Evolutionary conservation across 2,888 invertebrate genomes (phyloP), one percentile per base, ranked within the genome.

Genomic region (Lagria hirta): DNA sequence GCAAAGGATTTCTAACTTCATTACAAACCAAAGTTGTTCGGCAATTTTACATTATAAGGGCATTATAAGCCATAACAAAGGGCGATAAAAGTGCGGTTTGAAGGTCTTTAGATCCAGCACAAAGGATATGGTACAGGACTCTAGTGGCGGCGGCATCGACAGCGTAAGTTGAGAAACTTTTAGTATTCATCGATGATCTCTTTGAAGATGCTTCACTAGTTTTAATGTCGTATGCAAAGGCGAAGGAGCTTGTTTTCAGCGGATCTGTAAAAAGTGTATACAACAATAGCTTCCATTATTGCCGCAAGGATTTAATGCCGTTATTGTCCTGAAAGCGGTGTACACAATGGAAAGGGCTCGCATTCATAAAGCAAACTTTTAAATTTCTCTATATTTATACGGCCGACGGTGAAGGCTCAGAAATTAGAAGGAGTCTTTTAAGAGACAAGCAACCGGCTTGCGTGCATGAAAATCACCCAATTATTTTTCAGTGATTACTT

Each of bases 31-130:
- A 61, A 61, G 53, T 61, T 58, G 57, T 51, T 51, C 49, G 48
- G 49, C 60, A 56, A 60, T 64, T 63, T 52, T 53, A 49, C 58
- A 57, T 58, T 53, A 60, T 62, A 60, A 59, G 60, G 58, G 58
- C 57, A 62, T 62, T 62, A 64, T 60, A 55, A 58, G 45, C 51
- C 49, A 54, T 60, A 62, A 64, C 63, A 61, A 63, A 63, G 60
- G 57, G 46, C 55, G 56, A 61, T 62, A 61, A 62, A 63, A 64
- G 58, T 60, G 54, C 48, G 60, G 55, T 54, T 56, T n/a, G n/a
- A 49, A 51, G 48, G 38, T 21, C 43, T 23, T 27, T 14, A n/a
- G 26, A 26, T 24, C 30, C n/a, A 4, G 32, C 41, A 41, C 41
- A 41, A 41, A 41, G 33, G 20, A 4, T 24, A 48, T 41, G 51